Conservation (phyloP, 2,888 invertebrate genomes). For the Limenitis camilla region DNA sequence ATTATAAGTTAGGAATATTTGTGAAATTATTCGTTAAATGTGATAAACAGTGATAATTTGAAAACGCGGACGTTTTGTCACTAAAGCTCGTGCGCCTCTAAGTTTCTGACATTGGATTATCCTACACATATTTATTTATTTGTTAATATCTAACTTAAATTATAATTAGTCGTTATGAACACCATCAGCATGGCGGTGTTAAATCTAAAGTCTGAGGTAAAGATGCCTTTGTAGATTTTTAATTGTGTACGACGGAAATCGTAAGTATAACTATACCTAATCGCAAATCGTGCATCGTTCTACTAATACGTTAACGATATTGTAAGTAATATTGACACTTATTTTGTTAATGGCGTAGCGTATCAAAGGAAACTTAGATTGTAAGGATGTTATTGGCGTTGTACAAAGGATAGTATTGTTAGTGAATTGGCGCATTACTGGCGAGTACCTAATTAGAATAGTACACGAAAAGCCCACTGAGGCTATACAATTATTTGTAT, state of each 20-base stretch:
- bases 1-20: slow-evolving; percentile 50
- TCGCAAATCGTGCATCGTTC: slow-evolving; percentile 65
- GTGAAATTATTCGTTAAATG: slow-evolving; percentile 70
- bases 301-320: slow-evolving; percentile 60
- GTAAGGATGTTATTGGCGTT: slow-evolving; percentile 70
- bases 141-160: slow-evolving; percentile 58
- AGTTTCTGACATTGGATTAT: slow-evolving; percentile 44
- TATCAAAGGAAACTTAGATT: slow-evolving; percentile 62
- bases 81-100: slow-evolving; percentile 28
- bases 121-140: slow-evolving; percentile 63
- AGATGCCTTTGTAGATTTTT: slow-evolving; percentile 75
- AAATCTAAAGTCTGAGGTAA: slow-evolving; percentile 75
- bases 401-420: slow-evolving; percentile 72
- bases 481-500: slow-evolving; percentile 68
- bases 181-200: slow-evolving; percentile 67
- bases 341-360: slow-evolving; percentile 69
- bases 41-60: slow-evolving; percentile 65
- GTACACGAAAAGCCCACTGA: slow-evolving; percentile 63
- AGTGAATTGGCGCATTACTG: slow-evolving; percentile 74
- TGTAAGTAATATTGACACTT: slow-evolving; percentile 70
- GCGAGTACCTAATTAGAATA: slow-evolving; percentile 75
- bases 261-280: slow-evolving; percentile 50
- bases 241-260: slow-evolving; percentile 60
- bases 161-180: slow-evolving; percentile 63
- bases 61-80: slow-evolving; percentile 21